These are phyloP conservation scores for Corynorhinus townsendii DNA, from an alignment of 2,113 vertebrate species.

Conservation along the genomic window DNA sequence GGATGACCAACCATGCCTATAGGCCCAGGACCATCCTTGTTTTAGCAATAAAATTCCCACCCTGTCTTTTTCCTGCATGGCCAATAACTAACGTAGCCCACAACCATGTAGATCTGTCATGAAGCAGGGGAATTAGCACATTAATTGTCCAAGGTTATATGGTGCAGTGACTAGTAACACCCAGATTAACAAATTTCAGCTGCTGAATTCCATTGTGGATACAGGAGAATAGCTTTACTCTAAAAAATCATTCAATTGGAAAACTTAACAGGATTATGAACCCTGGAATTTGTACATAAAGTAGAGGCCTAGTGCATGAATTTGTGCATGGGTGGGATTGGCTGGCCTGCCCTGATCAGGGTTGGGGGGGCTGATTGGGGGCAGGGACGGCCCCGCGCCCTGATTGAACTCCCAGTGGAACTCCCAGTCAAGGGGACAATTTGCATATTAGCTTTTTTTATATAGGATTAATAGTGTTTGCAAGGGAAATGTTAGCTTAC, in stretches of 20 bases:
- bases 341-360: too few species aligned
- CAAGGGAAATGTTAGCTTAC: background rate
- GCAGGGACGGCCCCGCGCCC: too few species aligned
- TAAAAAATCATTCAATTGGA: background rate
- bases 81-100: background rate
- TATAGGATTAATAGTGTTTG: background rate
- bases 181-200: background rate
- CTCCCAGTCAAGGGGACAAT: too few species aligned
- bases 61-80: background rate
- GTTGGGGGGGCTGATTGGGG: too few species aligned
- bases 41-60: background rate
- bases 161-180: background rate
- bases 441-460: too few species aligned
- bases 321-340: too few species aligned
- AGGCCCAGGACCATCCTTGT: background rate
- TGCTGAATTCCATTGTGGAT: background rate
- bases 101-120: accelerated
- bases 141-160: background rate
- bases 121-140: background rate
- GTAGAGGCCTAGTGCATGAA: too few species aligned
- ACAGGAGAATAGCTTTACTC: background rate
- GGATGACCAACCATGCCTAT: background rate
- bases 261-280: conserved; percentile 1
- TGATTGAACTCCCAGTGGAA: too few species aligned
- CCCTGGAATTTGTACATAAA: background rate